Percentiles rank a stretch among this genome's conserved stretches.
Conservation (phyloP, 2,888 invertebrate genomes). For the Ormyrus rosae region DNA sequence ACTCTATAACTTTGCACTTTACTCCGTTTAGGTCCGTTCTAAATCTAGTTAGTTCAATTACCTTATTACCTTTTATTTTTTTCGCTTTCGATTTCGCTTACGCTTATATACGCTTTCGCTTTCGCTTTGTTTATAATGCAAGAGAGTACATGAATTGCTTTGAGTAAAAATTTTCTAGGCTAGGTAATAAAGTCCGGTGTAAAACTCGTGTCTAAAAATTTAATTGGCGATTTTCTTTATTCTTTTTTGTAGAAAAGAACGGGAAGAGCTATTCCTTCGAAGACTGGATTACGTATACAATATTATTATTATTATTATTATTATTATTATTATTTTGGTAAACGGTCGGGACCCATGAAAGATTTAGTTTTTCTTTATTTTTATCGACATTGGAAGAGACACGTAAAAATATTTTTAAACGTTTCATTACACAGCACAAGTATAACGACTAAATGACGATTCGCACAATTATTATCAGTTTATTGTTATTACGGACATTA, state of each 20-base stretch:
- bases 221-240: constrained; percentile 21
- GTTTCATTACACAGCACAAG: constrained; percentile 2
- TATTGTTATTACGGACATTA: neutral
- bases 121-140: constrained; percentile 47
- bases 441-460: constrained; percentile 19
- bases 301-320: too few species aligned
- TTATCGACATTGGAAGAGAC: constrained; percentile 51
- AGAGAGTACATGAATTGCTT: constrained; percentile 33
- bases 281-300: constrained; percentile 20
- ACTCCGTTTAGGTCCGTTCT: constrained; percentile 10
- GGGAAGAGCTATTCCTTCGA: constrained; percentile 40
- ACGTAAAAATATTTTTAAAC: constrained; percentile 26
- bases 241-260: constrained; percentile 2
- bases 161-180: constrained; percentile 14
- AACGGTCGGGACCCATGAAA: constrained; percentile 50
- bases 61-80: neutral
- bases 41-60: neutral
- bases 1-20: neutral
- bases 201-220: constrained; percentile 41
- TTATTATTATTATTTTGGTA: constrained; percentile 15
- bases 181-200: constrained; percentile 22
- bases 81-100: neutral
- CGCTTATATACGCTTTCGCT: constrained; percentile 10
- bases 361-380: neutral
- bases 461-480: constrained; percentile 1